Evolutionary conservation across 2,888 invertebrate species (phyloP).

Genomic region (Lamellibrachia satsuma): DNA sequence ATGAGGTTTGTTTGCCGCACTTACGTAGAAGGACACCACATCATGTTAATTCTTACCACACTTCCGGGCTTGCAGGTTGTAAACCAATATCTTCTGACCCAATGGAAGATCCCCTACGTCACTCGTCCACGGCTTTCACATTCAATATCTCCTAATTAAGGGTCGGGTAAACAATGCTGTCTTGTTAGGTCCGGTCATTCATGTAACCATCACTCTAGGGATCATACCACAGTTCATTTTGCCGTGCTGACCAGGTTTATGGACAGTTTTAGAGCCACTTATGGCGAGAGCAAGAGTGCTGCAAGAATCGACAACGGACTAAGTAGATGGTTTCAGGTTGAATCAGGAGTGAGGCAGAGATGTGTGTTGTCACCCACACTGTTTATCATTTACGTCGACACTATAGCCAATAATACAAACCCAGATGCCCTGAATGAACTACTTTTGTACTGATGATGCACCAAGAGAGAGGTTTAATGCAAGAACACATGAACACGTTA

Average conservation of each 20-base stretch:
- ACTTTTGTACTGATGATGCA: neutral
- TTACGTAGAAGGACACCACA: neutral
- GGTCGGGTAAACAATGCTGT: neutral
- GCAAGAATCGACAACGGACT: neutral
- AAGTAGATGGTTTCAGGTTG: neutral
- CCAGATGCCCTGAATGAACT: neutral
- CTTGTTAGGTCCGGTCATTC: neutral
- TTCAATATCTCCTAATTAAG: neutral
- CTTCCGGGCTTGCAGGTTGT: neutral
- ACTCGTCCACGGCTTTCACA: neutral
- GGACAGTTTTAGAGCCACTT: neutral
- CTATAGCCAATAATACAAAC: neutral
- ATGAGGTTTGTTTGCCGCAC: neutral
- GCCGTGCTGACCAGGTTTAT: neutral
- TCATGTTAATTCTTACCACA: neutral
- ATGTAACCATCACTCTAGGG: neutral
- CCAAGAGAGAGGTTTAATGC: neutral
- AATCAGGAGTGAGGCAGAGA: neutral
- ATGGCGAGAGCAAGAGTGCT: neutral
- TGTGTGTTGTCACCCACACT: neutral
- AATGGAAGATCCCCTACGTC: neutral
- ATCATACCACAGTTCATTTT: too few relatives aligned
- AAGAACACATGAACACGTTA: too few relatives aligned
- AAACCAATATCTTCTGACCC: neutral
- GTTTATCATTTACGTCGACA: neutral